Conservation (phyloP, 2,797 vertebrate species). For the Phataginus tetradactyla region DNA sequence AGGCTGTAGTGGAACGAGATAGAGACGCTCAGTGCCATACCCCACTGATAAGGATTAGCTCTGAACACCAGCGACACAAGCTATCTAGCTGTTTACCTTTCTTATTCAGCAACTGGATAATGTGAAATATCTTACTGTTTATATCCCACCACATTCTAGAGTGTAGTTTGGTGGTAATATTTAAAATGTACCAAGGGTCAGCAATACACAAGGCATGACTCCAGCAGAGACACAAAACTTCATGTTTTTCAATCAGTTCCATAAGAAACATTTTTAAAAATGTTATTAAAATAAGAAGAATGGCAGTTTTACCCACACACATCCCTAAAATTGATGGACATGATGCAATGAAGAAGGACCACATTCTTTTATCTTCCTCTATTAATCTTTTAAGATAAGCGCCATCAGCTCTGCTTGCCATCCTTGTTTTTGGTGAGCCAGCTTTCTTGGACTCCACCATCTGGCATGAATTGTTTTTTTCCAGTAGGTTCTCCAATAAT, state of each 20-base stretch:
- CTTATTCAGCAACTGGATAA: background rate
- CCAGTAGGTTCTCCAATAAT: constrained; percentile 20
- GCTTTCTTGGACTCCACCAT: background rate
- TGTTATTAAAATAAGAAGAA: constrained; percentile 5
- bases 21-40: background rate
- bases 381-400: background rate
- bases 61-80: background rate
- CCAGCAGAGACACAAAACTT: background rate
- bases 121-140: background rate
- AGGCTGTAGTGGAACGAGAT: background rate
- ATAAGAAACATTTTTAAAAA: background rate
- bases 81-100: background rate
- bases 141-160: background rate
- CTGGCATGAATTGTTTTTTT: background rate
- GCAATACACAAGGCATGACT: background rate
- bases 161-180: background rate
- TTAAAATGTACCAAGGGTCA: background rate
- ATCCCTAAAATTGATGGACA: background rate
- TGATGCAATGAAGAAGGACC: background rate
- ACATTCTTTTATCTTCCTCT: background rate
- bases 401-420: background rate
- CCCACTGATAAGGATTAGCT: background rate
- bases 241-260: background rate
- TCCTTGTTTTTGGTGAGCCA: background rate
- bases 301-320: background rate